A percentile compares a stretch with the other conserved stretches of the same genome.
phyloP scores from a whole-genome alignment of 2,797 vertebrate species.

The Protosalanx chinensis region DNA sequence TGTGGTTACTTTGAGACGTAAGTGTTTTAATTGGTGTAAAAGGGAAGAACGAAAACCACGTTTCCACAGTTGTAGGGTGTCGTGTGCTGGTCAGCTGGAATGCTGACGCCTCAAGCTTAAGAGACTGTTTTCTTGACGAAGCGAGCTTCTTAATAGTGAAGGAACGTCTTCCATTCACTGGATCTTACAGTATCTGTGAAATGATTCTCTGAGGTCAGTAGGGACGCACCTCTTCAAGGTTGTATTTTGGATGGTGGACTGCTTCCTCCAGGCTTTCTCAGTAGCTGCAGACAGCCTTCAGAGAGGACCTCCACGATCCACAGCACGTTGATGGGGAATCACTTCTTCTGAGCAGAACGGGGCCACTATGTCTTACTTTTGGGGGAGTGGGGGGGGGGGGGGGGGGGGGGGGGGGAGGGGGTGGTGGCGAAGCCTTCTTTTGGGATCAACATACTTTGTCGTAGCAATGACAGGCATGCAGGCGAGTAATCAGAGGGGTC shows the following conservation, averaged over 20 bases:
- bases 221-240: slow-evolving; percentile 8
- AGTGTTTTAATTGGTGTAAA: slow-evolving; percentile 62
- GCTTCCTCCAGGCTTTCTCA: neutral
- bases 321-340: slow-evolving; percentile 15
- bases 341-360: slow-evolving; percentile 21
- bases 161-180: slow-evolving; percentile 6
- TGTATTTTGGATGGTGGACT: slow-evolving; percentile 20
- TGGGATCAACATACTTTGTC: slow-evolving; percentile 60
- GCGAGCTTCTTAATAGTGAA: slow-evolving; percentile 14
- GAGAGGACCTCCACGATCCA: slow-evolving; percentile 21
- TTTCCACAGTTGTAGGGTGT: slow-evolving; percentile 45
- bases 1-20: slow-evolving; percentile 55
- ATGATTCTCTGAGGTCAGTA: neutral
- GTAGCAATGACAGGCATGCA: slow-evolving; percentile 65
- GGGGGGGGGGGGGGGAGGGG: too few species aligned
- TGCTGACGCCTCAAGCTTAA: slow-evolving; percentile 38
- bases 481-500: slow-evolving; percentile 66
- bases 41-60: slow-evolving; percentile 64
- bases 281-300: slow-evolving; percentile 27
- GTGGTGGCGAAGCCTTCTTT: slow-evolving; percentile 44
- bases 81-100: slow-evolving; percentile 52
- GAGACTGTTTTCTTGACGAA: slow-evolving; percentile 29
- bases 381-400: neutral
- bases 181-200: slow-evolving; percentile 37
- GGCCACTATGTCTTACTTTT: slow-evolving; percentile 49